A percentile compares a stretch with the other conserved stretches of the same genome.
Conservation (phyloP, 2,797 vertebrate species). For the Dendrocincla fuliginosa region DNA sequence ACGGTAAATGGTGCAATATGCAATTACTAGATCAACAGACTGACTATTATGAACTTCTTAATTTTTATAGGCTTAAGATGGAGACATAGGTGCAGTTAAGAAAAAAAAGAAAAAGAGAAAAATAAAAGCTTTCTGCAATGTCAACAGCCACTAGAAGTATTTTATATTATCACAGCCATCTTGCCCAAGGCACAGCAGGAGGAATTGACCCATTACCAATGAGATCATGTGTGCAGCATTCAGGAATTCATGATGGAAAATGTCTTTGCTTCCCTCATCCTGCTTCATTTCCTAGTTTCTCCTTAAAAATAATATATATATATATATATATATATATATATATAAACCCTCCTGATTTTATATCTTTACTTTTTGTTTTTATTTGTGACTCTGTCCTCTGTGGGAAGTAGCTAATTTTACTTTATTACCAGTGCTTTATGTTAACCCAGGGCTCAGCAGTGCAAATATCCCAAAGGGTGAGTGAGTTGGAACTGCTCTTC, state of each 20-base stretch:
- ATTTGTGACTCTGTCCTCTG: not conserved
- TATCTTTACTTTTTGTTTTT: not conserved
- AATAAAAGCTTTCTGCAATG: conserved; percentile 2
- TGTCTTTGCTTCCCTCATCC: not conserved
- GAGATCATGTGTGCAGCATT: not conserved
- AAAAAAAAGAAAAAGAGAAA: not conserved
- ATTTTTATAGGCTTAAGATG: not conserved
- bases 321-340: too few species aligned
- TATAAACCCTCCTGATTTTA: not conserved
- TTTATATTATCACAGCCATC: conserved; percentile 36
- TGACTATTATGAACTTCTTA: not conserved
- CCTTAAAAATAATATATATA: not conserved
- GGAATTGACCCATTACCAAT: conserved; percentile 42
- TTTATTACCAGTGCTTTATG: not conserved
- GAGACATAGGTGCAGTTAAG: not conserved
- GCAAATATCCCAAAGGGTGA: not conserved
- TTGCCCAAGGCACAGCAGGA: conserved; percentile 36
- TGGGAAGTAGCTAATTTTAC: not conserved
- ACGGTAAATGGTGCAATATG: not conserved
- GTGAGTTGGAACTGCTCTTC: not conserved
- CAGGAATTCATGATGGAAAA: conserved; percentile 30
- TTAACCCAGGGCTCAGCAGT: not conserved
- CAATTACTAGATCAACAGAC: not conserved
- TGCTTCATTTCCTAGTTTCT: not conserved
- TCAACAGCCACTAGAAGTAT: conserved; percentile 28